phyloP scores from a whole-genome alignment of 2,888 invertebrate species.

The Atethmia centrago region DNA sequence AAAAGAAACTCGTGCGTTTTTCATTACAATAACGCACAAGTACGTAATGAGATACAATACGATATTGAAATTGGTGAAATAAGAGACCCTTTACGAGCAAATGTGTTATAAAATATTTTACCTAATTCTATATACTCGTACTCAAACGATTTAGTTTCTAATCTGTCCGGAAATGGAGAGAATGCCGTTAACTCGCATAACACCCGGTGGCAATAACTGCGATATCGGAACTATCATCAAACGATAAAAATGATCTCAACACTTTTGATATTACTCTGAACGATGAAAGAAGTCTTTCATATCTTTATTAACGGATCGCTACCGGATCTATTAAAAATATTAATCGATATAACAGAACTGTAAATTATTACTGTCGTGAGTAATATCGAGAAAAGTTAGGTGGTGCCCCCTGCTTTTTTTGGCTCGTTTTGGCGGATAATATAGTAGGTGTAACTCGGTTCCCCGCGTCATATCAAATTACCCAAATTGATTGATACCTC shows the following conservation, averaged over 20 bases:
- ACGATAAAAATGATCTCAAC: constrained; percentile 18
- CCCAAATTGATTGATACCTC: neutral
- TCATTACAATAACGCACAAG: too few species aligned
- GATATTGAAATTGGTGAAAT: too few species aligned
- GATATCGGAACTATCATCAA: constrained; percentile 14
- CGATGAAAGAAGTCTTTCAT: constrained; percentile 6
- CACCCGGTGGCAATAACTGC: constrained; percentile 16
- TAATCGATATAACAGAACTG: too few species aligned
- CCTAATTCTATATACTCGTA: too few species aligned
- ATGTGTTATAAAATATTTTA: too few species aligned
- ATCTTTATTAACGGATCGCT: neutral
- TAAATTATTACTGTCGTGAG: neutral
- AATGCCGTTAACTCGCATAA: neutral
- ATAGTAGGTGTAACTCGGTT: neutral
- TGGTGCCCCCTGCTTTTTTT: too few species aligned
- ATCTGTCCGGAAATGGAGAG: neutral
- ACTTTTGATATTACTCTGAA: neutral
- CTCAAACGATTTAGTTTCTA: neutral
- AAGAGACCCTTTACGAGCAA: too few species aligned
- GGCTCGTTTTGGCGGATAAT: neutral
- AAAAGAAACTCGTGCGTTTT: too few species aligned
- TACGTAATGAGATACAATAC: too few species aligned
- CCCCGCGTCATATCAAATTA: neutral
- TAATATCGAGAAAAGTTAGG: too few species aligned
- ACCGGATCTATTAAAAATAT: constrained; percentile 7